Evolutionary conservation across 2,888 invertebrate genomes (phyloP).

Genomic region (Augochlorella aurata): DNA sequence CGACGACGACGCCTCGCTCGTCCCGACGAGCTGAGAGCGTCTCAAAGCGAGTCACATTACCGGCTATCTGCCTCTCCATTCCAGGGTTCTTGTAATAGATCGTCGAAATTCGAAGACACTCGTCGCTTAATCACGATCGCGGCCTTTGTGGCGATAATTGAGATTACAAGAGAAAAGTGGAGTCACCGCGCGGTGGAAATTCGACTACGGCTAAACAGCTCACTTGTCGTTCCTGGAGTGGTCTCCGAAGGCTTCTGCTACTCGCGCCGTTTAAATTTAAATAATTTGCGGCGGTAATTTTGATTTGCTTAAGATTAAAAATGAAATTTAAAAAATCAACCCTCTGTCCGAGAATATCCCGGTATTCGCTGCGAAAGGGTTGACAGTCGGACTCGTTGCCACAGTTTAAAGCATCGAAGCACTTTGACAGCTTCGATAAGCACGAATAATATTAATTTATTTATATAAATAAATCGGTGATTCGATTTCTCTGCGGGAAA

Average conservation of each 20-base stretch:
- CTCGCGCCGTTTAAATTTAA: no score
- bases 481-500: no score
- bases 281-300: no score
- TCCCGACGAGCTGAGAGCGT: neutral
- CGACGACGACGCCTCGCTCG: neutral
- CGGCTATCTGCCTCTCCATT: neutral
- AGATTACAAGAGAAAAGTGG: neutral
- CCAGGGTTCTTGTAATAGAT: conserved; percentile 22
- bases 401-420: no score
- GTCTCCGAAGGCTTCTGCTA: neutral
- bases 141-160: conserved; percentile 7
- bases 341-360: no score
- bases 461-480: no score
- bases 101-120: conserved; percentile 9
- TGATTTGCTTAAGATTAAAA: no score
- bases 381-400: no score
- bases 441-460: no score
- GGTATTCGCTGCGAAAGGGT: no score
- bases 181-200: neutral
- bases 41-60: conserved; percentile 17
- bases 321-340: no score
- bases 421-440: no score
- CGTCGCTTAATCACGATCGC: neutral
- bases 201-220: neutral
- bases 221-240: neutral